Evolutionary conservation across 2,888 invertebrate species (phyloP).

Genomic region (Perizoma affinitatum): DNA sequence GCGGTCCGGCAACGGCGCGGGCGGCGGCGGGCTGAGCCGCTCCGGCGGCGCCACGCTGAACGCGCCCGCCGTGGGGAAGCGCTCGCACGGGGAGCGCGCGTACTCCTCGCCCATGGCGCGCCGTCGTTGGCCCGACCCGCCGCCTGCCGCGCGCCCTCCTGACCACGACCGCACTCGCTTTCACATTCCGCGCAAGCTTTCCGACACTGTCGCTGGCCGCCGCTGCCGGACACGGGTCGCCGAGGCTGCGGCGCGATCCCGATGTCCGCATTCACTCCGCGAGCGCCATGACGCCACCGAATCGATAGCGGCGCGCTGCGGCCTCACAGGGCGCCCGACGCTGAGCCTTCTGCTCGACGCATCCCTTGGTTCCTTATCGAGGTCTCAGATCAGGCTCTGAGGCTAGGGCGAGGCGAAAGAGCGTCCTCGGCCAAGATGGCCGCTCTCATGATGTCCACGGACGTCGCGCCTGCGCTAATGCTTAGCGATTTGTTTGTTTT

Average conservation of each 20-base stretch:
- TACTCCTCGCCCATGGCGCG: slow-evolving; percentile 83
- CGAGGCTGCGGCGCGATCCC: slow-evolving; percentile 70
- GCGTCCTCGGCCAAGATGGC: slow-evolving; percentile 81
- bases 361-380: slow-evolving; percentile 58
- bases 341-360: slow-evolving; percentile 64
- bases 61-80: slow-evolving; percentile 82
- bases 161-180: slow-evolving; percentile 64
- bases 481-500: slow-evolving; percentile 79
- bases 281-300: slow-evolving; percentile 77
- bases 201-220: slow-evolving; percentile 70
- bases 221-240: slow-evolving; percentile 59
- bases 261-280: slow-evolving; percentile 82
- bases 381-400: slow-evolving; percentile 64
- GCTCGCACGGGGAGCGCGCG: slow-evolving; percentile 82
- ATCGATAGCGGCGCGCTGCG: slow-evolving; percentile 79
- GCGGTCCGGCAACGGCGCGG: slow-evolving; percentile 85
- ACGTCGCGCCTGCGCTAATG: slow-evolving; percentile 78
- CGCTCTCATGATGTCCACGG: slow-evolving; percentile 77
- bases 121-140: slow-evolving; percentile 75
- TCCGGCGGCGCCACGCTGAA: slow-evolving; percentile 87
- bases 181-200: slow-evolving; percentile 78
- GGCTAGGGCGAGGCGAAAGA: slow-evolving; percentile 81
- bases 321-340: slow-evolving; percentile 73
- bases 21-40: slow-evolving; percentile 86
- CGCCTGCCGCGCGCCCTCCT: slow-evolving; percentile 79